These are phyloP conservation scores for Elaphurus davidianus DNA, from an alignment of 2,113 vertebrate species.

Conservation along the genomic window DNA sequence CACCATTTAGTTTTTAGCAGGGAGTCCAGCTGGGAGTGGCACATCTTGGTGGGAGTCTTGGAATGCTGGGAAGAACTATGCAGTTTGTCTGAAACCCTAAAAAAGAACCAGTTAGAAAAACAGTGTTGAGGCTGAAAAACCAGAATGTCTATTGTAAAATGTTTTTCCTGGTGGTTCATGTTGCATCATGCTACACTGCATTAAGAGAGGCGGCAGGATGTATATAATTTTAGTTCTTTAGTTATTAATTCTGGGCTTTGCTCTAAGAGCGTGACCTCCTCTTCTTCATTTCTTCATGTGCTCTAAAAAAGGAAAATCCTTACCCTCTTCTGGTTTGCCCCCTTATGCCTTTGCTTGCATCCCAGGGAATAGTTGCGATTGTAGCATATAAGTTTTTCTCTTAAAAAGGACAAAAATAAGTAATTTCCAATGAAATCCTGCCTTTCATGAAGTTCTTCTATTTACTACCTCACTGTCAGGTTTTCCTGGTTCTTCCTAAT, in stretches of 20 bases:
- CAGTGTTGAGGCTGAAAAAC: neutral
- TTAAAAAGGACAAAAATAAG: neutral
- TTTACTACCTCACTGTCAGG: neutral
- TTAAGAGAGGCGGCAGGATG: neutral
- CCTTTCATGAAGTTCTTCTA: neutral
- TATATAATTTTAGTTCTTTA: neutral
- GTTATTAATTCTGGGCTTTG: neutral
- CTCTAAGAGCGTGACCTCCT: neutral
- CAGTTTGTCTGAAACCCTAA: neutral
- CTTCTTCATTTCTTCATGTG: neutral
- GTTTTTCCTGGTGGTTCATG: neutral
- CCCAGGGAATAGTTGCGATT: neutral
- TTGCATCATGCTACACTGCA: neutral
- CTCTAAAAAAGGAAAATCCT: neutral
- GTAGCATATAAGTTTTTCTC: neutral
- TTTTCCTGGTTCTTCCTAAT: neutral
- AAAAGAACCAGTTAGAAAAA: conserved; percentile 1
- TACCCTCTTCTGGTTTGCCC: neutral
- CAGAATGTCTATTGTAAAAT: neutral
- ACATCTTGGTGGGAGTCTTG: neutral
- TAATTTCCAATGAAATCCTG: neutral
- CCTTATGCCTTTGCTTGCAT: neutral
- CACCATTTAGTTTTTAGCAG: neutral
- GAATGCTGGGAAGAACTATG: neutral
- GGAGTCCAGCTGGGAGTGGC: neutral